Evolutionary conservation across 2,888 invertebrate genomes (phyloP), one percentile per base, ranked within the genome.

Genomic region (Folsomia manolachei): DNA sequence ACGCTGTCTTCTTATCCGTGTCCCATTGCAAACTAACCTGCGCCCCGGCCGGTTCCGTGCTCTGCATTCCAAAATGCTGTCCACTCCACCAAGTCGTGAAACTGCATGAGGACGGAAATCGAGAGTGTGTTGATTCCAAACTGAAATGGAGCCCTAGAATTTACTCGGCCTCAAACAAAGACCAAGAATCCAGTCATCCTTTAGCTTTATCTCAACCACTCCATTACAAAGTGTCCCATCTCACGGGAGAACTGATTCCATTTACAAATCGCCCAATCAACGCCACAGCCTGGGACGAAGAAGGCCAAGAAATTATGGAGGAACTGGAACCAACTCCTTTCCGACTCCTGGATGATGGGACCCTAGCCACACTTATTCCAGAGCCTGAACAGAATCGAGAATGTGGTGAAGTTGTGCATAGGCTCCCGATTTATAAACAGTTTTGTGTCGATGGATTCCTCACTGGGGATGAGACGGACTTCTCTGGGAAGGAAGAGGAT

Each of bases 401-500:
- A n/a, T 11, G 56, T 39, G 39, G 39, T 14, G 39, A 39, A 14
- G 39, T 39, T 39, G 14, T 39, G 4, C 39, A 39, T 14, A 39
- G 39, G 14, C 14, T 9, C 7, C 56, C 56, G 7, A 18, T 56
- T 56, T 19, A 56, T 1, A 1, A 27, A 0, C 69, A 71, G 51
- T 74, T 72, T 71, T 75, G 75, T 25, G 68, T 75, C n/a, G 75
- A 72, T 70, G 65, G 65, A n/a, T 26, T 63, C 11, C 18, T 27
- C 7, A 9, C 18, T 11, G 27, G 26, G 25, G 25, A 23, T 63
- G 24, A 25, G 1, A 24, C 14, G 4, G 27, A 11, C 1, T 63
- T 27, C 26, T n/a, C 26, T n/a, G 63, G 63, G 27, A n/a, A 27
- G 4, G 27, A 26, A n/a, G 4, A 27, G 4, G 27, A 63, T 27